Conservation (phyloP, 2,113 vertebrate genomes). For the Nesogale talazaci region DNA sequence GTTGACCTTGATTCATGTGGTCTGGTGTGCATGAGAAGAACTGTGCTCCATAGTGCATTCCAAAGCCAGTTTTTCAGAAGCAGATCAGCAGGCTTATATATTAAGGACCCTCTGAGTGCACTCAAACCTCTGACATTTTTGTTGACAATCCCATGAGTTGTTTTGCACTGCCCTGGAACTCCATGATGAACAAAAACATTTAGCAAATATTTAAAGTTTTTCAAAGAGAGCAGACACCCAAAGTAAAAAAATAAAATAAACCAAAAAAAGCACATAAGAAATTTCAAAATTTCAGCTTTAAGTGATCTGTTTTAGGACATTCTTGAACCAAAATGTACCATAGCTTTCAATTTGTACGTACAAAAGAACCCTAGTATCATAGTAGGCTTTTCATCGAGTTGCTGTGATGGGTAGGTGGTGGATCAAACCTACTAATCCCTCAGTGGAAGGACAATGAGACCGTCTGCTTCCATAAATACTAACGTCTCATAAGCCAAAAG, state of each 20-base stretch:
- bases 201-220: constrained; percentile 6
- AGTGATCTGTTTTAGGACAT: neutral
- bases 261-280: neutral
- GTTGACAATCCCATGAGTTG: neutral
- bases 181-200: neutral
- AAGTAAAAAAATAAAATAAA: too few relatives aligned
- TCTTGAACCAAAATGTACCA: neutral
- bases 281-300: constrained; percentile 42
- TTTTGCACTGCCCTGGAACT: neutral
- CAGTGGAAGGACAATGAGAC: too few relatives aligned
- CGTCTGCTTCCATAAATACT: too few relatives aligned
- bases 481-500: too few relatives aligned
- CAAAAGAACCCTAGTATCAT: too few relatives aligned
- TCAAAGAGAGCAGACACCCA: neutral
- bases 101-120: neutral
- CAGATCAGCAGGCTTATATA: neutral
- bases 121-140: neutral
- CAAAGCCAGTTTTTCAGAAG: neutral
- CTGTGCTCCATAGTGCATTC: neutral
- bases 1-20: neutral
- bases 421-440: too few relatives aligned
- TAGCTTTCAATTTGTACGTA: too few relatives aligned
- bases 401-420: too few relatives aligned
- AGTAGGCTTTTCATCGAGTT: too few relatives aligned
- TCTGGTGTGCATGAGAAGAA: neutral